Evolutionary conservation across 2,113 vertebrate species (phyloP).

Genomic region (Oryzias woworae): DNA sequence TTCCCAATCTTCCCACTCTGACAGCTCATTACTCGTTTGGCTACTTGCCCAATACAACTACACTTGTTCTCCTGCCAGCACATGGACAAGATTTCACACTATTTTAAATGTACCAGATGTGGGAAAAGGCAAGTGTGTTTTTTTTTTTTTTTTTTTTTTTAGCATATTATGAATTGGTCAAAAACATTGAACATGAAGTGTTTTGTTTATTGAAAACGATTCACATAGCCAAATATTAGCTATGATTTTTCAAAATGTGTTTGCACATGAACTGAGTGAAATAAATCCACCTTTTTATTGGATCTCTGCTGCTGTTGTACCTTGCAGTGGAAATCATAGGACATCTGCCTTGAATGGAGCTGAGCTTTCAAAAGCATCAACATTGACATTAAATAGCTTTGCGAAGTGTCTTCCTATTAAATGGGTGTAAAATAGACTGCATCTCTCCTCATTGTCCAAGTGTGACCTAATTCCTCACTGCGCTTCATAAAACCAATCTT

Average conservation of each 20-base stretch:
- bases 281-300: not conserved
- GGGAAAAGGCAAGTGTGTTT: not conserved
- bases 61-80: conserved; percentile 71
- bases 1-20: conserved; percentile 63
- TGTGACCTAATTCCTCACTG: conserved; percentile 28
- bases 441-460: conserved; percentile 17
- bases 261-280: not conserved
- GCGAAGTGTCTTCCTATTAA: not conserved
- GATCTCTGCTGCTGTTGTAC: conserved; percentile 4
- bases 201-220: no score
- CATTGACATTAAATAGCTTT: not conserved
- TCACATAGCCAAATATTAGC: no score
- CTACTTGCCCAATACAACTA: conserved; percentile 69
- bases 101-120: conserved; percentile 57
- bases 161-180: not conserved
- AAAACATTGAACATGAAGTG: not conserved
- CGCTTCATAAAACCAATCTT: conserved; percentile 48
- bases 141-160: not conserved
- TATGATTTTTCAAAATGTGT: no score
- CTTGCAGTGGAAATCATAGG: not conserved
- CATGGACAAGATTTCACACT: conserved; percentile 42
- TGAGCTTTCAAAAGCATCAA: not conserved
- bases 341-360: not conserved
- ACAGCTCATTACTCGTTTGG: conserved; percentile 83
- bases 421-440: conserved; percentile 18